A percentile compares a stretch with the other conserved stretches of the same genome.
These are phyloP conservation scores for Euphydryas editha DNA, from an alignment of 2,888 invertebrate genomes.

Conservation along the genomic window DNA sequence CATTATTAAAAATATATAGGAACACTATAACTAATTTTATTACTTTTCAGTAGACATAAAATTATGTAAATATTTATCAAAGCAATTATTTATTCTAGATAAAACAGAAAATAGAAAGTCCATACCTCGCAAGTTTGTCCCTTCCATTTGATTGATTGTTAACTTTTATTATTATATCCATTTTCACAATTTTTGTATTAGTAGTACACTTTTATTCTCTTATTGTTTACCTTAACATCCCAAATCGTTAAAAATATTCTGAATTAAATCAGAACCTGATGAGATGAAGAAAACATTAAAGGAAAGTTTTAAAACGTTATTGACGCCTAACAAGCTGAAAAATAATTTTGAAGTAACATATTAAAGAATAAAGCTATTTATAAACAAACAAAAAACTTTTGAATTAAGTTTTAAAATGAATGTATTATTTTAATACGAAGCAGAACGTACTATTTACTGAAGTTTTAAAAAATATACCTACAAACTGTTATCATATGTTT, in stretches of 20 bases:
- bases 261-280: background rate
- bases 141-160: constrained; percentile 83
- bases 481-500: too few species aligned
- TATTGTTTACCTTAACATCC: background rate
- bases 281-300: too few species aligned
- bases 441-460: too few species aligned
- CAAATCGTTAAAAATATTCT: background rate
- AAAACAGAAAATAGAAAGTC: constrained; percentile 17
- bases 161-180: constrained; percentile 79
- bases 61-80: background rate
- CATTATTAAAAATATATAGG: background rate
- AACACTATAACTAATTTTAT: too few species aligned
- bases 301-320: background rate
- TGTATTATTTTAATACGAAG: too few species aligned
- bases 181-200: constrained; percentile 41
- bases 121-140: constrained; percentile 82
- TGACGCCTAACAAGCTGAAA: background rate
- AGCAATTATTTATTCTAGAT: background rate
- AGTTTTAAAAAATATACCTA: too few species aligned
- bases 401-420: too few species aligned
- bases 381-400: too few species aligned
- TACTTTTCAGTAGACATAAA: background rate
- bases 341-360: too few species aligned
- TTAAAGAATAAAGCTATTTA: too few species aligned
- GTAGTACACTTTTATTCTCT: background rate